Evolutionary conservation across 1,140 invertebrate genomes (phyloP), one percentile per base, ranked within the genome.

Genomic region (Polypedilum pembai): DNA sequence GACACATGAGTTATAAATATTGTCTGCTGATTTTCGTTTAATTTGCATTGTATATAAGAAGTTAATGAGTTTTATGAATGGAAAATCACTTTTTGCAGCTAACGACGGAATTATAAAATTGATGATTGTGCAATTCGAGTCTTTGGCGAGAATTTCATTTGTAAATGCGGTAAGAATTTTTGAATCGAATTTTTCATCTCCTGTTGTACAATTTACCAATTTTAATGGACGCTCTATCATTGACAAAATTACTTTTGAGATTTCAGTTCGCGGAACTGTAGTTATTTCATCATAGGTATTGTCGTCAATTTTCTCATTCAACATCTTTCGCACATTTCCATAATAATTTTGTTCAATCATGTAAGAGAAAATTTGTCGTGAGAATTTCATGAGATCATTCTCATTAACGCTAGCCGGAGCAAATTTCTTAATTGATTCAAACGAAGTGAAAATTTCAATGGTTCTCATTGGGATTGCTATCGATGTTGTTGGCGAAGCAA

Each of bases 381-480:
- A 82, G 72, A 83, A 83, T 75, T 78, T 82, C 73, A 83, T 78
- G 41, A 82, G 75, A 75, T 79, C 76, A 1, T 81, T 74, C 76
- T 85, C 81, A 78, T 84, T 56, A 12, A 56, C 84, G 78, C 83
- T 83, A 76, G 76, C 76, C 8, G 77, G 79, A 74, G 87, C 79
- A 63, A 84, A 80, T 17, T 83, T 79, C 76, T 86, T 84, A 5
- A 85, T 84, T 5, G 85, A 82, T 15, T 87, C 82, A 8, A 83
- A 80, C 73, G 85, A 86, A 41, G 91, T 92, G 76, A 92, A 93
- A n/a, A 91, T 86, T 82, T 94, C 92, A 78, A 93, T 79, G 80
- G 92, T 89, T 78, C 92, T 84, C 45, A 94, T 82, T 1, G 91
- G 90, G 75, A 92, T 88, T n/a, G 91, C 90, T 78, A 92, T 83